Evolutionary conservation across 2,888 invertebrate species (phyloP).

Genomic region (Endomychus coccineus): DNA sequence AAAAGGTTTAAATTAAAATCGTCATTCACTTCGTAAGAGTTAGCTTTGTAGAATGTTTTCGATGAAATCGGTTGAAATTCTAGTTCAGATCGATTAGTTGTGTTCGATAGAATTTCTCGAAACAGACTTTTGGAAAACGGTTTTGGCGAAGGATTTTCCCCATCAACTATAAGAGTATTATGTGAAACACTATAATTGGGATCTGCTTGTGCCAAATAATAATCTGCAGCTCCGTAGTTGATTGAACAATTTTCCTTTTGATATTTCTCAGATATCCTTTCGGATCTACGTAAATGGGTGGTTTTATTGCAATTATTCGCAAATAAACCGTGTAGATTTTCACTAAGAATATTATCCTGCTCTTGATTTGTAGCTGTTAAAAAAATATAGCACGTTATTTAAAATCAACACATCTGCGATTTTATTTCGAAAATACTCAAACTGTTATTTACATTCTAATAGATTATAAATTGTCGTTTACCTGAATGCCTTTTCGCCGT

Average conservation of each 20-base stretch:
- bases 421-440: too few species aligned
- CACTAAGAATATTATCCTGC: constrained; percentile 9
- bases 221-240: background rate
- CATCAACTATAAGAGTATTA: too few species aligned
- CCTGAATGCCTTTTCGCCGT: constrained; percentile 6
- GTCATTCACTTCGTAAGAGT: background rate
- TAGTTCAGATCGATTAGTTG: too few species aligned
- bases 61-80: too few species aligned
- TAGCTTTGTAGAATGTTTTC: constrained; percentile 7
- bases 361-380: too few species aligned
- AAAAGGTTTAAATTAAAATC: constrained; percentile 6
- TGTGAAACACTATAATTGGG: too few species aligned
- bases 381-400: too few species aligned
- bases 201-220: too few species aligned
- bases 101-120: constrained; percentile 7
- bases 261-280: constrained; percentile 6
- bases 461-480: too few species aligned
- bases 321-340: constrained; percentile 11
- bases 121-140: constrained; percentile 6
- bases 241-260: constrained; percentile 1
- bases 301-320: background rate
- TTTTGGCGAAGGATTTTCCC: too few species aligned
- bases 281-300: constrained; percentile 6
- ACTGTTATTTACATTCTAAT: too few species aligned
- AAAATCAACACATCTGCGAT: too few species aligned